These are phyloP conservation scores for Podabrus alpinus DNA, from an alignment of 2,888 invertebrate genomes.

Conservation along the genomic window DNA sequence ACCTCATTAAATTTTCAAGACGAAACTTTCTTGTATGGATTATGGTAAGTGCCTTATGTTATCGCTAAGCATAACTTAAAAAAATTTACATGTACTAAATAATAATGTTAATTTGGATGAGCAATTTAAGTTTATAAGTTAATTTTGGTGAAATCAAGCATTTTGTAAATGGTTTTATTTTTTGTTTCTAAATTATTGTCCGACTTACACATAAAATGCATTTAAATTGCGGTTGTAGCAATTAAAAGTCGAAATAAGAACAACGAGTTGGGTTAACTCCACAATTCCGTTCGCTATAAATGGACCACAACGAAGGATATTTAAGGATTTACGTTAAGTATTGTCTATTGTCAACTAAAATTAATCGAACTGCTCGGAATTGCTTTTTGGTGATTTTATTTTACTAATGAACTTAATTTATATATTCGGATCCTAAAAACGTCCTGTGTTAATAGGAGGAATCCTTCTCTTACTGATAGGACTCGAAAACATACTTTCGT, in stretches of 20 bases:
- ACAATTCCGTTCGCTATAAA: constrained; percentile 14
- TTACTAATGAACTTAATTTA: neutral
- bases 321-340: constrained; percentile 12
- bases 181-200: constrained; percentile 14
- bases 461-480: no score
- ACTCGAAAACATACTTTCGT: no score
- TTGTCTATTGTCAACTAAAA: constrained; percentile 13
- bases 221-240: constrained; percentile 31
- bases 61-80: neutral
- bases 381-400: neutral
- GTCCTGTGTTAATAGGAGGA: no score
- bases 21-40: neutral
- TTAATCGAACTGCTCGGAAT: neutral
- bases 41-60: neutral
- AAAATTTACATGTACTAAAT: neutral
- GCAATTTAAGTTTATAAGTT: neutral
- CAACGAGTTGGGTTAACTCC: constrained; percentile 19
- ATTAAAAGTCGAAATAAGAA: constrained; percentile 23
- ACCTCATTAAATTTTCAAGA: neutral
- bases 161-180: neutral
- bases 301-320: constrained; percentile 18
- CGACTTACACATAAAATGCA: constrained; percentile 29
- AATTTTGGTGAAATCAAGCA: neutral
- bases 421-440: neutral
- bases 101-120: neutral